phyloP scores from a whole-genome alignment of 2,113 vertebrate species.

The Fulica atra region DNA sequence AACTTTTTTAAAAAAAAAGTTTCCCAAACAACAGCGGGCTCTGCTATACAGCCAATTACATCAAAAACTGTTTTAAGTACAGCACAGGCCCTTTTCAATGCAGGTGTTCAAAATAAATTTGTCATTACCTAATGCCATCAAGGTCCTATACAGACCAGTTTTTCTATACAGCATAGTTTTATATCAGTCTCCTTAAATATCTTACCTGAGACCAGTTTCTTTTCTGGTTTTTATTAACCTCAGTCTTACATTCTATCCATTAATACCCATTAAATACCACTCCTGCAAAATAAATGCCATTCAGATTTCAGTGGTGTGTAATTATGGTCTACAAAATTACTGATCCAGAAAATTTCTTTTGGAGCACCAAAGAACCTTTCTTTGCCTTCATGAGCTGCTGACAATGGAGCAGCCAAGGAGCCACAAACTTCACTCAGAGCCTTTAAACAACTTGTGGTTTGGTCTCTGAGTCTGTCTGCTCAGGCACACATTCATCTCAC shows the following conservation, averaged over 20 bases:
- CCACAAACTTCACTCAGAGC: not conserved
- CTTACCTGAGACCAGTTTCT: not conserved
- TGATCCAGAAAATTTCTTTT: not conserved
- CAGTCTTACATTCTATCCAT: not conserved
- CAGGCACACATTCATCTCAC: not conserved
- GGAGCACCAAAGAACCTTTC: not conserved
- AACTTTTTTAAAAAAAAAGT: not conserved
- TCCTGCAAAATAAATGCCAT: not conserved
- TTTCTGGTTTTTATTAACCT: not conserved
- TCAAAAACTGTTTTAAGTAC: not conserved
- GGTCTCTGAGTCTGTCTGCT: not conserved
- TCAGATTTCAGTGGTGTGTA: not conserved
- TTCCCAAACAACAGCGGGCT: not conserved
- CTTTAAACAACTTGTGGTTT: not conserved
- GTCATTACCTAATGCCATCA: not conserved
- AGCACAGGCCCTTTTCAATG: not conserved
- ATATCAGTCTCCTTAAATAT: not conserved
- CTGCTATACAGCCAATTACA: not conserved
- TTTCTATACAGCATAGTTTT: not conserved
- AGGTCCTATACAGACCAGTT: not conserved
- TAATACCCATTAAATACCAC: not conserved
- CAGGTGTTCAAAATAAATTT: not conserved
- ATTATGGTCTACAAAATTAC: not conserved
- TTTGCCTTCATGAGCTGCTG: not conserved
- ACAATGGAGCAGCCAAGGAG: not conserved